Percentiles rank a stretch among this genome's conserved stretches.
Conservation (phyloP, 2,797 vertebrate species). For the Odontamblyopus lacepedii region DNA sequence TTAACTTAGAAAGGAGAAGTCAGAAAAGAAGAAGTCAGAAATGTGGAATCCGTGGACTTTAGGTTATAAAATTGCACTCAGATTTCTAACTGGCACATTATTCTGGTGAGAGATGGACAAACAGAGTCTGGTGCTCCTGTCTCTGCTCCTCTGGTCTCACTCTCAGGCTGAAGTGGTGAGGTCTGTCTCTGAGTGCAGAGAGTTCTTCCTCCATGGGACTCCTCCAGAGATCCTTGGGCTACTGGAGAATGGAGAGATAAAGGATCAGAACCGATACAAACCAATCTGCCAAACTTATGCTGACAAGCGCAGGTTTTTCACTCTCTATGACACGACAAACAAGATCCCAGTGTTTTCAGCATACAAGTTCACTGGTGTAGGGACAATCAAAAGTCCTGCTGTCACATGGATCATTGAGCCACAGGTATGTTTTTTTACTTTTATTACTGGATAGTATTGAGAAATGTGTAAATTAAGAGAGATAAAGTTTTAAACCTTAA, state of each 20-base stretch:
- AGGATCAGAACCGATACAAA: constrained; percentile 39
- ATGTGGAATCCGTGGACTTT: too few relatives aligned
- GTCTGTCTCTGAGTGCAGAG: constrained; percentile 2
- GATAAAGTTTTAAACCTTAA: too few relatives aligned
- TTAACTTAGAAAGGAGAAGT: too few relatives aligned
- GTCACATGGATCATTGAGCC: constrained; percentile 22
- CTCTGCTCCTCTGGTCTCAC: constrained; percentile 29
- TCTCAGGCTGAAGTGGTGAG: constrained; percentile 7
- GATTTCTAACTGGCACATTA: background rate
- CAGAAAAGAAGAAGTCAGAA: too few relatives aligned
- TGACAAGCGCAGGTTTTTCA: constrained; percentile 7
- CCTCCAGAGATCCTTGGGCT: constrained; percentile 24
- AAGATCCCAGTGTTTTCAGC: constrained; percentile 66
- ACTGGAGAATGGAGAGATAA: constrained; percentile 21
- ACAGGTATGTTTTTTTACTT: constrained; percentile 28
- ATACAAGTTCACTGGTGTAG: background rate
- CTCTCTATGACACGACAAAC: constrained; percentile 49
- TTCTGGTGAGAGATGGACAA: background rate
- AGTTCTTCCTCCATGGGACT: constrained; percentile 10
- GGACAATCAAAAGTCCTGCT: accelerated
- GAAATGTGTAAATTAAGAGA: too few relatives aligned
- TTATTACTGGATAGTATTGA: background rate
- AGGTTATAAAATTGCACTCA: too few relatives aligned
- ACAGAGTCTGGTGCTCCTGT: background rate
- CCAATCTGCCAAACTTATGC: constrained; percentile 50